Evolutionary conservation across 1,140 invertebrate genomes (phyloP), one percentile per base, ranked within the genome.

Genomic region (Spodoptera frugiperda): DNA sequence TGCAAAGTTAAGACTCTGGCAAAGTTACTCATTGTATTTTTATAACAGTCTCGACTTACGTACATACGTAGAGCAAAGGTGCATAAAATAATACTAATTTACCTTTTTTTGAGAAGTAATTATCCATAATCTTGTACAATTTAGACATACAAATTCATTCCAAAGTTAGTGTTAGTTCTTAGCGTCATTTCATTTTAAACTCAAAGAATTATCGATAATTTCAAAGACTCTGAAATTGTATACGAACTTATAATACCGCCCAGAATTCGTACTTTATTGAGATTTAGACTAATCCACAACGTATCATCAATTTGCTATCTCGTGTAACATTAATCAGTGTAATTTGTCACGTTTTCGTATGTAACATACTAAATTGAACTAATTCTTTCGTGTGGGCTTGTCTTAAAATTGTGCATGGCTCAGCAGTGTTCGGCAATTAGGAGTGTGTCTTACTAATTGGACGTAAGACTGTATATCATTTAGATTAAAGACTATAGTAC

Each of bases 1-100:
- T 81, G 75, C 79, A 79, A 86, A 86, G 78, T 86, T 85, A 79
- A 80, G 61, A 59, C 70, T 79, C 25, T n/a, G 5, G 25, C 30
- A 57, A 61, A 61, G n/a, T 61, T 61, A 39, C 57, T 61, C 57
- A n/a, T 61, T 39, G 10, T 61, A 9, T 39, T 33, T 30, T 30
- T 57, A 57, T 53, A 61, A 61, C 30, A 39, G 12, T 12, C 19
- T 21, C 5, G 55, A 12, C 11, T 59, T 57, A 10, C 33, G 33
- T 30, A 33, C 55, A 14, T 21, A n/a, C 25, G 21, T 30, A 57
- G 54, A 3, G 54, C 12, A 59, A 3, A 30, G 21, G 9, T 59
- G 55, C 25, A 15, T 46, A 44, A 10, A 30, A 14, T 12, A 57
- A 8, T 4, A 57, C 12, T 30, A 25, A 57, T 21, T 3, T 19